Conservation (phyloP, 1,140 invertebrate genomes). For the Neomicropteryx cornuta region DNA sequence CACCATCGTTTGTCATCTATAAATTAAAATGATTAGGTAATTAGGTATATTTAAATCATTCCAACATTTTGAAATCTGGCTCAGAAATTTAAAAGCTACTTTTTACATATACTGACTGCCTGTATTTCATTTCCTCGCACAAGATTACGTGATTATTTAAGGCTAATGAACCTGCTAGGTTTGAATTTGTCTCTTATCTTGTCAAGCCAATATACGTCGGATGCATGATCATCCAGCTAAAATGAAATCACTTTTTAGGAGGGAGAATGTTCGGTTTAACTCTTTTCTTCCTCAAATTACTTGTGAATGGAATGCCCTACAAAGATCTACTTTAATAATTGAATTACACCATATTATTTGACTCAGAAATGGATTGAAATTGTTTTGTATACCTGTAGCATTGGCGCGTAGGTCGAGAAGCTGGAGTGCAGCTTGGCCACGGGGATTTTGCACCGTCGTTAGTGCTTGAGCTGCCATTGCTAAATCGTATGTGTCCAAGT, state of each 20-base stretch:
- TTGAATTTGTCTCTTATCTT: conserved; percentile 2
- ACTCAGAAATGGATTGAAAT: background rate
- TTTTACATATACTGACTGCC: conserved; percentile 23
- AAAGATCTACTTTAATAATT: background rate
- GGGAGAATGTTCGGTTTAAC: too few species aligned
- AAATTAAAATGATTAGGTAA: conserved; percentile 8
- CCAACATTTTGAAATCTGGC: background rate
- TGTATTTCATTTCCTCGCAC: conserved; percentile 22
- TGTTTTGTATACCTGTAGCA: conserved; percentile 17
- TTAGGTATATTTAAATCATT: background rate
- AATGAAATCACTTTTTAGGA: too few species aligned
- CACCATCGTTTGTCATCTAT: conserved; percentile 59
- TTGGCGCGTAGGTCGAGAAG: conserved; percentile 28
- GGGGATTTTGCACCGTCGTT: conserved; percentile 23
- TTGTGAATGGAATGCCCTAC: background rate
- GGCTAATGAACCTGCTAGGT: background rate
- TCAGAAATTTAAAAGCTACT: background rate
- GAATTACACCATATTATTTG: background rate
- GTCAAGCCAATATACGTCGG: background rate
- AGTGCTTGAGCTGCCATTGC: conserved; percentile 24
- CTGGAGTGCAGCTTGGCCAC: conserved; percentile 21
- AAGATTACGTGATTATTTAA: background rate
- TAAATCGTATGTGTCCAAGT: conserved; percentile 23
- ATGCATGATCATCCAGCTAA: background rate
- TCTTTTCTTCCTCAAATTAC: background rate